Evolutionary conservation across 2,888 invertebrate species (phyloP).

Genomic region (Drosophila pullipes): DNA sequence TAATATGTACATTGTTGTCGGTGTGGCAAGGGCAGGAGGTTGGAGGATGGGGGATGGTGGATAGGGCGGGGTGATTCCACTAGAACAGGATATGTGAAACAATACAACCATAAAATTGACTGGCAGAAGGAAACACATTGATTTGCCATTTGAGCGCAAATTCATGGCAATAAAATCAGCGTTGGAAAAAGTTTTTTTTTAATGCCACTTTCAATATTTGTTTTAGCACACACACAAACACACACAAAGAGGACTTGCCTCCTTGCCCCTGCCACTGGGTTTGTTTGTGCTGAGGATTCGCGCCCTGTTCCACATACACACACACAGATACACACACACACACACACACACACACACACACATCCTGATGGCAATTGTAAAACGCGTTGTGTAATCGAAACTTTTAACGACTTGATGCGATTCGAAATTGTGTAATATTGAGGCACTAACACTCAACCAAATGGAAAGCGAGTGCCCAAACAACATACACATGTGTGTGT

Average conservation of each 20-base stretch:
- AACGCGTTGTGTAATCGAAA: slow-evolving; percentile 82
- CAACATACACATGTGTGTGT: slow-evolving; percentile 29
- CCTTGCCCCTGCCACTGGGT: slow-evolving; percentile 4
- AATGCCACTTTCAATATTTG: slow-evolving; percentile 80
- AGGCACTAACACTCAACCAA: slow-evolving; percentile 78
- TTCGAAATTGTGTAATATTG: slow-evolving; percentile 79
- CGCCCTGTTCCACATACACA: slow-evolving; percentile 30
- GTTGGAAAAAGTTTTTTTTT: slow-evolving; percentile 66
- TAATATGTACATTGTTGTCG: slow-evolving; percentile 6
- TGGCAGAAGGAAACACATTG: slow-evolving; percentile 79
- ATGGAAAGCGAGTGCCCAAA: slow-evolving; percentile 49
- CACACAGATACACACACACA: background rate
- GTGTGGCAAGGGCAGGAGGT: no score
- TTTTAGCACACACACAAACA: slow-evolving; percentile 57
- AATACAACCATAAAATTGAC: slow-evolving; percentile 75
- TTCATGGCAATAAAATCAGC: slow-evolving; percentile 81
- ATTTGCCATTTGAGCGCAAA: slow-evolving; percentile 81
- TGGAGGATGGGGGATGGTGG: background rate
- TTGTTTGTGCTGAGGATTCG: slow-evolving; percentile 31
- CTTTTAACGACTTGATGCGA: slow-evolving; percentile 82
- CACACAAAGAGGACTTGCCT: background rate
- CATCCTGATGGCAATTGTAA: slow-evolving; percentile 69
- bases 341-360: background rate
- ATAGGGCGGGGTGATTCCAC: background rate
- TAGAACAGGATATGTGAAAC: slow-evolving; percentile 43